A percentile compares a stretch with the other conserved stretches of the same genome.
These are phyloP conservation scores for Neoscelio sp. DNA, from an alignment of 2,888 invertebrate species.

Conservation along the genomic window DNA sequence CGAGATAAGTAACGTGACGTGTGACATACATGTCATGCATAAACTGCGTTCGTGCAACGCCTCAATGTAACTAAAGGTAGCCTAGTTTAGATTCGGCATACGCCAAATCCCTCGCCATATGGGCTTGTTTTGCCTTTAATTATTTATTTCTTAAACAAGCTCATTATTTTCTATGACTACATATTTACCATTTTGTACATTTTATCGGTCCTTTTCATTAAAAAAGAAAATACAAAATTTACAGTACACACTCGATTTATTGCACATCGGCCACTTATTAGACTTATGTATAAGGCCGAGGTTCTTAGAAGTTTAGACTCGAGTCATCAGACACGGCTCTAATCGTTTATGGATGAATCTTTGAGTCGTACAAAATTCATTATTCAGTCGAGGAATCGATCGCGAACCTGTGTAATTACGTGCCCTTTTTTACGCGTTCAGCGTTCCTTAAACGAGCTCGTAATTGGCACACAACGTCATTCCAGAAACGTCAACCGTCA, in stretches of 20 bases:
- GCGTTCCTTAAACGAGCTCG: constrained; percentile 30
- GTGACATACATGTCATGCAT: constrained; percentile 59
- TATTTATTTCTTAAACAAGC: too few relatives aligned
- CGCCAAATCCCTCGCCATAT: constrained; percentile 67
- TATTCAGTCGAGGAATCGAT: constrained; percentile 80
- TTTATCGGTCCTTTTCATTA: constrained; percentile 8
- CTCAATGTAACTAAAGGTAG: constrained; percentile 54
- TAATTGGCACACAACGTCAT: constrained; percentile 30
- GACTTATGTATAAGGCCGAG: constrained; percentile 21
- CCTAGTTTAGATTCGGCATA: constrained; percentile 53
- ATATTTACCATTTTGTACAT: constrained; percentile 4
- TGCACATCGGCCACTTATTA: constrained; percentile 2
- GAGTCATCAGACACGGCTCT: constrained; percentile 74
- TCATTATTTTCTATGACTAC: too few relatives aligned
- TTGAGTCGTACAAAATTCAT: constrained; percentile 81
- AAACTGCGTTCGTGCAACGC: constrained; percentile 72
- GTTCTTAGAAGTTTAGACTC: constrained; percentile 70
- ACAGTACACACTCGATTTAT: neutral
- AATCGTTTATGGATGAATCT: constrained; percentile 69
- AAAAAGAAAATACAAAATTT: constrained; percentile 10
- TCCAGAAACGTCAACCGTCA: constrained; percentile 1
- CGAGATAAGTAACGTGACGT: constrained; percentile 59
- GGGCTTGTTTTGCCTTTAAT: constrained; percentile 52
- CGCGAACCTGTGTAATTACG: constrained; percentile 80
- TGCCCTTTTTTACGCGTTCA: constrained; percentile 71